Base-by-base conservation (phyloP, 2,888 invertebrate species). In the Lithophane socia region DNA sequence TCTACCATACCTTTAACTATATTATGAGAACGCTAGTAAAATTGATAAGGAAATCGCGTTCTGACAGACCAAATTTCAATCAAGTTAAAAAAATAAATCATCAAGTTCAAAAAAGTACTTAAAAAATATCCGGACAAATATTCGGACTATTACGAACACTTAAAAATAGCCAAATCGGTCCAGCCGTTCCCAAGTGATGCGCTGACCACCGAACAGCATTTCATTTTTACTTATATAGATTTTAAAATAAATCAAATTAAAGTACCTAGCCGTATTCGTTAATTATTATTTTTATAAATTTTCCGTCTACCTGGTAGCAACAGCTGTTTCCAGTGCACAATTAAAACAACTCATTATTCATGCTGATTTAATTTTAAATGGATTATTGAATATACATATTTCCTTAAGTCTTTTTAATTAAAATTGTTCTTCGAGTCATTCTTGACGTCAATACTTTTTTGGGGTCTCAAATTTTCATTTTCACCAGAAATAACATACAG, bases 321-420 rank as follows among this genome's bases (percentile, higher is more conserved):
- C 71, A 68, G 56, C 81, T 81, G 54, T 81, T 70, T 16, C 13
- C 44, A 67, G 49, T 71, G 18, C n/a, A 44, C 58, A 71, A 71
- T 56, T 67, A 52, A 66, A 61, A 42, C 60, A 65, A 56, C 47
- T 71, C 58, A 66, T 54, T 71, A 65, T 37, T 65, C 61, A 42
- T 49, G 54, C 49, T 75, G 18, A 74, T 80, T 70, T 54, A 49
- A 54, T 70, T 37, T 65, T 52, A 47, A 52, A 47, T 65, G n/a
- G 12, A 16, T 24, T 16, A 47, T 60, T n/a, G 4, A 29, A 37
- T 7, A 24, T 1, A 29, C 29, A 29, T 21, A 13, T 44, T 75
- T 12, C 24, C 0, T 13, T 3, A 29, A 9, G 12, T 13, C 7
- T 58, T 13, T 47, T 49, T 29, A 2, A 66, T 8, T 29, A 29